Percentiles rank a stretch among this genome's conserved stretches.
These are phyloP conservation scores for Phaetusa simplex DNA, from an alignment of 2,113 vertebrate species.

Conservation along the genomic window DNA sequence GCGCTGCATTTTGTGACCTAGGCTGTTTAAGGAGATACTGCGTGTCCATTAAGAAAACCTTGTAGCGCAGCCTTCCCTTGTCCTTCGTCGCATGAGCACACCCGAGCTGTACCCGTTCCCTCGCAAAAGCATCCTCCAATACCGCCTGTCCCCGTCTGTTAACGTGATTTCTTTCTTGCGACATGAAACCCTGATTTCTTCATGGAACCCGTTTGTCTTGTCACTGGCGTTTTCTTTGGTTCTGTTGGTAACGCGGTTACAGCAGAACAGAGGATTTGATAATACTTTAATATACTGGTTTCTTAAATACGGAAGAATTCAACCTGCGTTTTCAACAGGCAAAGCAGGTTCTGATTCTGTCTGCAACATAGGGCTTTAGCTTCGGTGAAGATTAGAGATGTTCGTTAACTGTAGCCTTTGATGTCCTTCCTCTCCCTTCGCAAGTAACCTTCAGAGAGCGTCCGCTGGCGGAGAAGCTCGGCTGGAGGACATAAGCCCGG, in stretches of 20 bases:
- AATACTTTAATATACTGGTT: not conserved
- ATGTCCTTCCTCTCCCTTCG: not conserved
- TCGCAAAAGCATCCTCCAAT: not conserved
- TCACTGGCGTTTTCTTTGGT: not conserved
- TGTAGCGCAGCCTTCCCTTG: not conserved
- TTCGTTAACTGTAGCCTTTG: not conserved
- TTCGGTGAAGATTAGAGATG: not conserved
- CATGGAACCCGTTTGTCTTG: not conserved
- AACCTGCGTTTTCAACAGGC: not conserved
- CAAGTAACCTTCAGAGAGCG: constrained; percentile 23
- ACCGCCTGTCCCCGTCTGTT: not conserved
- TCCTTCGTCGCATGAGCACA: not conserved
- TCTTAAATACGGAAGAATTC: not conserved
- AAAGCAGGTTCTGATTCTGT: not conserved
- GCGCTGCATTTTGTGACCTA: not conserved
- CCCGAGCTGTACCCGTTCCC: not conserved
- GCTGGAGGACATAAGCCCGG: not conserved
- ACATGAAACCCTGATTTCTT: not conserved
- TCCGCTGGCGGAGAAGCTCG: not conserved
- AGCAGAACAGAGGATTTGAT: not conserved
- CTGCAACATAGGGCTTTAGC: not conserved
- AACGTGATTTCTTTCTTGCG: not conserved
- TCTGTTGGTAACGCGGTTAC: not conserved
- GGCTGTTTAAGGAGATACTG: not conserved
- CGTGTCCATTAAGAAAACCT: not conserved